Conservation (phyloP, 2,113 vertebrate species). For the Gasterosteus nipponicus region DNA sequence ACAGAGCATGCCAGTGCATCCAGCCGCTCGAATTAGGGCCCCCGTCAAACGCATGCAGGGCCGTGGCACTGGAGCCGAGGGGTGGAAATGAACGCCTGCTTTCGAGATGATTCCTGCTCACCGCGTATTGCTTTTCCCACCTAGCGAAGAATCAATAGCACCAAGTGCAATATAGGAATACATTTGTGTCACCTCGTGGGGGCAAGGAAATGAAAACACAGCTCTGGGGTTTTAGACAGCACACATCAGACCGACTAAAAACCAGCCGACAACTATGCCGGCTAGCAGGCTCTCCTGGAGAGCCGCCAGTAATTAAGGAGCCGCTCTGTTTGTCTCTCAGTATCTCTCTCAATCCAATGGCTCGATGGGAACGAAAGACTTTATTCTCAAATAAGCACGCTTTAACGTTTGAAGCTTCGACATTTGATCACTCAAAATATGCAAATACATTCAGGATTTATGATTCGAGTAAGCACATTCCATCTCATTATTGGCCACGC, state of each 20-base stretch:
- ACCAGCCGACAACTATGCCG: slow-evolving; percentile 31
- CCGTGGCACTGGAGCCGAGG: slow-evolving; percentile 62
- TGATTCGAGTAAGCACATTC: slow-evolving; percentile 44
- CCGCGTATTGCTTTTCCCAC: slow-evolving; percentile 75
- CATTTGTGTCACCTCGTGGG: slow-evolving; percentile 71
- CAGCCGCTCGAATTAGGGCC: slow-evolving; percentile 71
- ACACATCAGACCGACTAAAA: slow-evolving; percentile 62
- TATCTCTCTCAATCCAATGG: slow-evolving; percentile 19
- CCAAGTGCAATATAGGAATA: slow-evolving; percentile 70
- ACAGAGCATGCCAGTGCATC: slow-evolving; percentile 80
- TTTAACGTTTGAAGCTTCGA: slow-evolving; percentile 51
- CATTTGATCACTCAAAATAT: slow-evolving; percentile 65
- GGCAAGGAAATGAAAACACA: slow-evolving; percentile 46
- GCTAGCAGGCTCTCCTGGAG: slow-evolving; percentile 23
- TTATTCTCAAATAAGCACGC: slow-evolving; percentile 42
- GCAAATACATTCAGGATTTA: slow-evolving; percentile 62
- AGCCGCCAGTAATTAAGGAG: slow-evolving; percentile 54
- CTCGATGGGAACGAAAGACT: slow-evolving; percentile 24
- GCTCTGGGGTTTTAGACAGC: slow-evolving; percentile 53
- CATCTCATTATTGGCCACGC: slow-evolving; percentile 11
- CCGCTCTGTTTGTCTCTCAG: slow-evolving; percentile 16
- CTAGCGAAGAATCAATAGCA: slow-evolving; percentile 75
- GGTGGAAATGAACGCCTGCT: slow-evolving; percentile 67
- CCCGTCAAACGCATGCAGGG: slow-evolving; percentile 54
- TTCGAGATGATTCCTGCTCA: slow-evolving; percentile 74